Percentiles rank a stretch among this genome's conserved stretches.
Conservation (phyloP, 2,113 vertebrate genomes). For the Heloderma charlesbogerti region DNA sequence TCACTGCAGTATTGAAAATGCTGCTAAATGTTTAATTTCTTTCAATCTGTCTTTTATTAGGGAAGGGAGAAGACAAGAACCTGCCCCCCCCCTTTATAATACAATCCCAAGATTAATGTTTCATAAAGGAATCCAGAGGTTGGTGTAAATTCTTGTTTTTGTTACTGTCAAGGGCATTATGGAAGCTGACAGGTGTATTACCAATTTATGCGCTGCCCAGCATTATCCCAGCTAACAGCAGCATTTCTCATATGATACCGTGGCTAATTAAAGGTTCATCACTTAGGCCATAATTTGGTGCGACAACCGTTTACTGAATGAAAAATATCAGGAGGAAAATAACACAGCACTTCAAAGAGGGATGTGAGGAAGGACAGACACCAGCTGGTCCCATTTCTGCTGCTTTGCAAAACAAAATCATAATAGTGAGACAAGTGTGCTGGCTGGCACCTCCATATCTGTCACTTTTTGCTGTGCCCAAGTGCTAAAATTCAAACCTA, state of each 20-base stretch:
- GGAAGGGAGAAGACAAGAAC: background rate
- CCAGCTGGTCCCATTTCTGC: background rate
- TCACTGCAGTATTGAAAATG: constrained; percentile 24
- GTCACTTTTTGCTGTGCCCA: background rate
- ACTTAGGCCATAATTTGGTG: constrained; percentile 31
- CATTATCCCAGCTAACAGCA: constrained; percentile 35
- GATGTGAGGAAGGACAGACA: background rate
- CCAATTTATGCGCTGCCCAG: constrained; percentile 34
- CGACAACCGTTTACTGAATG: constrained; percentile 45
- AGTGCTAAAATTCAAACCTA: constrained; percentile 1
- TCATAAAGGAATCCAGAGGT: constrained; percentile 38
- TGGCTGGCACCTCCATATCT: background rate
- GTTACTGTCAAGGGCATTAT: constrained; percentile 43
- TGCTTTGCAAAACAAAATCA: background rate
- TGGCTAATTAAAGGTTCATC: constrained; percentile 45
- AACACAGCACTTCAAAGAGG: constrained; percentile 9
- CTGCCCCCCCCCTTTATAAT: background rate
- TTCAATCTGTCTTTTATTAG: constrained; percentile 12
- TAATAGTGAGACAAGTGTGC: background rate
- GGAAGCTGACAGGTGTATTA: constrained; percentile 59
- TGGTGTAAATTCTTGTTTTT: constrained; percentile 39
- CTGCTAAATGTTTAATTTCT: constrained; percentile 44
- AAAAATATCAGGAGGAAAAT: constrained; percentile 24
- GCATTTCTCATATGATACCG: constrained; percentile 1
- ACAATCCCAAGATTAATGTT: constrained; percentile 42